Percentiles rank a stretch among this genome's conserved stretches.
phyloP scores from a whole-genome alignment of 2,888 invertebrate genomes.

The Rhagonycha lutea region DNA sequence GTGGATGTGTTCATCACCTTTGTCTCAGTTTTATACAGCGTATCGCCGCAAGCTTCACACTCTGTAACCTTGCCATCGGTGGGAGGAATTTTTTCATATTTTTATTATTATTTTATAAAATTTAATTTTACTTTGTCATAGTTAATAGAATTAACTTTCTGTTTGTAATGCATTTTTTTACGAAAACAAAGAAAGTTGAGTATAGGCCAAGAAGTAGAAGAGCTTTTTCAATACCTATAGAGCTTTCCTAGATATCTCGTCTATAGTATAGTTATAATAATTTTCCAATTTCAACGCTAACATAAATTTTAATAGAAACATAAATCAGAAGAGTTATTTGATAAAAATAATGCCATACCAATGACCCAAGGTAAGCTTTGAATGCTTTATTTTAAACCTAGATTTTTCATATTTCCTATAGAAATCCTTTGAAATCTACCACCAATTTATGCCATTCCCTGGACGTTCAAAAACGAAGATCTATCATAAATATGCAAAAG shows the following conservation, averaged over 20 bases:
- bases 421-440: not conserved
- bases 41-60: conserved; percentile 30
- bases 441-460: not conserved
- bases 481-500: no score
- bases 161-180: not conserved
- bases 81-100: conserved; percentile 25
- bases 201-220: not conserved
- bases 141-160: not conserved
- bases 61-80: conserved; percentile 33
- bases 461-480: not conserved
- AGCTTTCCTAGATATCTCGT: not conserved
- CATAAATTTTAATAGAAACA: not conserved
- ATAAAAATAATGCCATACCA: not conserved
- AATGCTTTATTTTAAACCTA: not conserved
- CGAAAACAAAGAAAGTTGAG: not conserved
- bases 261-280: not conserved
- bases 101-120: conserved; percentile 6
- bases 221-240: not conserved
- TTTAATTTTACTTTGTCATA: not conserved
- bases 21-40: conserved; percentile 34
- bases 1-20: conserved; percentile 32
- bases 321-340: not conserved
- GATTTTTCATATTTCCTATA: not conserved
- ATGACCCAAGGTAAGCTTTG: not conserved
- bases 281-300: not conserved